These are phyloP conservation scores for Propithecus coquereli DNA, from an alignment of 2,113 vertebrate species.

Conservation along the genomic window DNA sequence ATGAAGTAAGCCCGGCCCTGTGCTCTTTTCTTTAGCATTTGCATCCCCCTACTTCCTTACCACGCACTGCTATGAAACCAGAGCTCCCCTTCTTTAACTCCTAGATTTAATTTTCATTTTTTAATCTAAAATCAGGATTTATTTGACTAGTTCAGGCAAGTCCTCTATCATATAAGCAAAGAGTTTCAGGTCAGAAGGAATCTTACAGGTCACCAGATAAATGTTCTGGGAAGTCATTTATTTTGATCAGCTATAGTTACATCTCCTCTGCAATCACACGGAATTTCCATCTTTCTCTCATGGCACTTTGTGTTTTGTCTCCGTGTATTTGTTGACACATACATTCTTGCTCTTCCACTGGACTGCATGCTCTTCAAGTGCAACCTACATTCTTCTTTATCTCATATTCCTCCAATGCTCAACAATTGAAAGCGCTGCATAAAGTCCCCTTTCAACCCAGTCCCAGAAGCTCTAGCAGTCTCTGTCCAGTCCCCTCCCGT, in stretches of 20 bases:
- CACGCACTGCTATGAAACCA: background rate
- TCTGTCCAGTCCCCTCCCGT: background rate
- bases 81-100: background rate
- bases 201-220: background rate
- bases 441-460: background rate
- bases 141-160: background rate
- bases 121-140: conserved; percentile 9
- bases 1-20: background rate
- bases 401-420: background rate
- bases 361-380: background rate
- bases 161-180: background rate
- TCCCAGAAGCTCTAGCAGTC: background rate
- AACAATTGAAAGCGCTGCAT: background rate
- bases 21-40: background rate
- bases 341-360: background rate
- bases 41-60: background rate
- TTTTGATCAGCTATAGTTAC: background rate
- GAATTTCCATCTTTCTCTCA: background rate
- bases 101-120: background rate
- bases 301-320: background rate
- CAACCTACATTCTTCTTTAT: background rate
- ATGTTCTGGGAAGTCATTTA: background rate
- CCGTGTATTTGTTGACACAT: background rate
- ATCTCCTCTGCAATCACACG: background rate
- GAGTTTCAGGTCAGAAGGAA: background rate